Evolutionary conservation across 2,797 vertebrate genomes (phyloP), one percentile per base, ranked within the genome.

Genomic region (Melanotaenia pygmaea): DNA sequence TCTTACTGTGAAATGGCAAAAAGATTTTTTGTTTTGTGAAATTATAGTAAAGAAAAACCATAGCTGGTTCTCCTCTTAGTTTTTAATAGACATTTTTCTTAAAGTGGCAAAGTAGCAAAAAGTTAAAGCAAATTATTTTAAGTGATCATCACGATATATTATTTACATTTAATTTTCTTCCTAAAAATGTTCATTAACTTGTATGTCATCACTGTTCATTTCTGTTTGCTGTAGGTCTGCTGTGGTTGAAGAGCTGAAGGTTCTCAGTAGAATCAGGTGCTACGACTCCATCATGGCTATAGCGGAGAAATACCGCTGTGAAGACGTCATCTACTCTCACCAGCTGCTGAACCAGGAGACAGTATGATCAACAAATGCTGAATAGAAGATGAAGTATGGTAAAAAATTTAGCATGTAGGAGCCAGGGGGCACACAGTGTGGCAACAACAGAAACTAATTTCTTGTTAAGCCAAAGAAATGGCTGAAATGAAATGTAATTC

Each of bases 181-280:
- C n/a, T 22, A 45, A 45, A 45, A 5, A 45, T 50, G 22, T 22
- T 11, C 7, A 0, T 47, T 7, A 38, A 13, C 12, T 47, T 47
- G 16, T 43, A 1, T n/a, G 7, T 47, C 7, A 22, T 22, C 24
- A 10, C 16, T 26, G 14, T 20, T n/a, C 72, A 59, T 77, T 32
- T 9, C 16, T 30, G 5, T 87, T 18, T 53, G 0, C 61, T 74
- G 18, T 18, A 93, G 92, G 80, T 79, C 87, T 64, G 77, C 82
- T 51, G 89, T 91, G 72, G 68, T 86, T 76, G 94, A 96, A 81
- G 81, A 96, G 71, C 86, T 97, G 72, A 89, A 92, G 79, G 85
- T 97, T 83, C 79, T 99, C 72, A 83, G 95, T 81, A 93, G 83
- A 84, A 89, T 98, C 75, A 93, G 95, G 82, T 96, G 96, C 83